A percentile compares a stretch with the other conserved stretches of the same genome.
Conservation (phyloP, 30 jellyfish, hydroid and myxozoan genomes). For the Turritopsis rubra region DNA sequence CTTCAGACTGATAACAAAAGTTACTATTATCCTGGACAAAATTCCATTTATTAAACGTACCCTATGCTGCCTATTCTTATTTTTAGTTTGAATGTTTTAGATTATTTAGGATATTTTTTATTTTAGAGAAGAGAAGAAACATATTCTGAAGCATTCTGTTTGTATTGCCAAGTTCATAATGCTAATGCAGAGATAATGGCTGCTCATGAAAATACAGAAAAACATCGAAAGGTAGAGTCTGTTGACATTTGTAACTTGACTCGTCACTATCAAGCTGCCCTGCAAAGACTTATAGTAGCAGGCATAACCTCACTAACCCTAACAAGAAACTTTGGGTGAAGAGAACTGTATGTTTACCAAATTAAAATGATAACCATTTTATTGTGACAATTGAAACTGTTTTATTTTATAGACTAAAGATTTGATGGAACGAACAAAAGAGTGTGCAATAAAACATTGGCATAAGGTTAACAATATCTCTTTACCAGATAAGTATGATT, state of each 20-base stretch:
- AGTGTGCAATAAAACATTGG: constrained; percentile 40
- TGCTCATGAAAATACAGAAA: constrained; percentile 14
- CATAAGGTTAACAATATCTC: constrained; percentile 16
- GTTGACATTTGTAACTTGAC: neutral
- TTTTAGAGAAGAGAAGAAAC: constrained; percentile 24
- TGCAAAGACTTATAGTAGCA: too few relatives aligned
- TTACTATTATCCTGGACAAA: too few relatives aligned
- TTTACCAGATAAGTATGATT: constrained; percentile 4
- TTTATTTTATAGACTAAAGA: constrained; percentile 3
- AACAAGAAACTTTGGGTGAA: too few relatives aligned
- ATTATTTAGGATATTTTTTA: too few relatives aligned
- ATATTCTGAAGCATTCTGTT: constrained; percentile 18
- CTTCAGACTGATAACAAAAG: too few relatives aligned
- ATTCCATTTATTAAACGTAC: too few relatives aligned
- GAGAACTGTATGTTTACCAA: too few relatives aligned
- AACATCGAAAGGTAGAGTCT: constrained; percentile 19
- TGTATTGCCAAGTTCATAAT: constrained; percentile 30
- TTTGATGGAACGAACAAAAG: constrained; percentile 31
- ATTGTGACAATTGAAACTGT: neutral
- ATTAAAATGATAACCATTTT: too few relatives aligned
- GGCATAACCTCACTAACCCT: too few relatives aligned
- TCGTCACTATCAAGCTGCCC: too few relatives aligned
- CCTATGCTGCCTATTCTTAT: too few relatives aligned
- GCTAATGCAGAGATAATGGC: constrained; percentile 13
- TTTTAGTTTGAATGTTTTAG: too few relatives aligned